Base-by-base conservation (phyloP, 2,797 vertebrate genomes). In the Bradypus variegatus region DNA sequence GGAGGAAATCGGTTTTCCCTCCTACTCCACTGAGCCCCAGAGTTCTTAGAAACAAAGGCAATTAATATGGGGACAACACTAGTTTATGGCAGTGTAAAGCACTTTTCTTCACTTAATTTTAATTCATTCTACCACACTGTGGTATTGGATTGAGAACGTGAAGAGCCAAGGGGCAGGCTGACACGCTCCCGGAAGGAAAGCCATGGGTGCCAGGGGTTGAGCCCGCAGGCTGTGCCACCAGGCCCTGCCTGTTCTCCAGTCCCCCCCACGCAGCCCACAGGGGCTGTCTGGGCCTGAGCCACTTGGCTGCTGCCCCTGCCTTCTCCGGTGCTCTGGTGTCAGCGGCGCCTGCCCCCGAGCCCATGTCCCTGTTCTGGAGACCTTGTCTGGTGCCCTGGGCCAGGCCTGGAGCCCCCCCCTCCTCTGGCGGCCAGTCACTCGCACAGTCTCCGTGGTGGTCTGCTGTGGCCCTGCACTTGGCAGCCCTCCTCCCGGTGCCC, bases 41-140 rank as follows among this genome's bases (percentile, higher is more conserved):
- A 29, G 79, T 25, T 78, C 53, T 67, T 18, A 84, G 65, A 80
- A 77, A 38, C 50, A 80, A 29, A 65, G 62, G 21, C 16, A 25
- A 33, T 38, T 13, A 11, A 62, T 3, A 18, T 0, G 50, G 14
- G 27, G 19, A 58, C 6, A 48, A 8, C 29, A 2, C 36, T 0
- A 33, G 15, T 58, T 2, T 2, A 27, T 2, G 21, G 58, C 7
- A 19, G 55, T 0, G 19, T 23, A 15, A 36, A 77, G 36, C 23
- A 7, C 48, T n/a, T 53, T 25, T 15, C 18, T 67, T 13, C 7
- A 31, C 25, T 50, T 33, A 85, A 3, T 15, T 73, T 31, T 41
- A 33, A 60, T 36, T 73, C 67, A 11, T 25, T 13, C 55, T 15
- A 18, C 7, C 31, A 14, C 62, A 12, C 21, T 2, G 9, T 4